Percentiles rank a stretch among this genome's conserved stretches.
Evolutionary conservation across 2,797 vertebrate species (phyloP).

Genomic region (Dicrostonyx torquatus): DNA sequence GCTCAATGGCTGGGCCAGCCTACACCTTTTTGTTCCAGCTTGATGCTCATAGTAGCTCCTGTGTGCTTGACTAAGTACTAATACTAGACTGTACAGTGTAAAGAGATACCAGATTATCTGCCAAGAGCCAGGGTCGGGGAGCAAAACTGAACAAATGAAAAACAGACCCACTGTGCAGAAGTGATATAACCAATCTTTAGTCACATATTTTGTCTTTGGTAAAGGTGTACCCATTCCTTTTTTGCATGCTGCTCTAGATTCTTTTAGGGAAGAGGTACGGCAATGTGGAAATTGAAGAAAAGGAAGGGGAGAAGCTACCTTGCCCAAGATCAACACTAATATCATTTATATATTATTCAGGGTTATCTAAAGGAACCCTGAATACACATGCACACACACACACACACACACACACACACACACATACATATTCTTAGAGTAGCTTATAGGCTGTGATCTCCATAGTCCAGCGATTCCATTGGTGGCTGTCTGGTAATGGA

Average conservation of each 20-base stretch:
- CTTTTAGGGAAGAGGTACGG: background rate
- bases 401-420: too few relatives aligned
- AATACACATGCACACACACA: too few relatives aligned
- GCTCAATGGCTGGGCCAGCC: background rate
- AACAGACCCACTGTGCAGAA: background rate
- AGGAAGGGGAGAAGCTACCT: background rate
- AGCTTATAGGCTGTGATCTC: background rate
- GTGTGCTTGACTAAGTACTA: background rate
- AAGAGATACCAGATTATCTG: background rate
- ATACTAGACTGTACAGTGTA: background rate
- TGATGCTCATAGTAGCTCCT: too few relatives aligned
- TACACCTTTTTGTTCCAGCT: background rate
- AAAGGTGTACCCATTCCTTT: background rate
- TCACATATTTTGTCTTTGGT: background rate
- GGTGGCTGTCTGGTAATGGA: background rate
- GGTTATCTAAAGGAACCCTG: background rate
- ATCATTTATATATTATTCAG: background rate
- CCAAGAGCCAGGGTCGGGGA: background rate
- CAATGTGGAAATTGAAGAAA: background rate
- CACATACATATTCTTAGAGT: too few relatives aligned
- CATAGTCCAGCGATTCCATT: background rate
- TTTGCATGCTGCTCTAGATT: background rate
- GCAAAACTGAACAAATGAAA: background rate
- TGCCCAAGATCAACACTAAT: background rate
- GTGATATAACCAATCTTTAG: background rate